A percentile compares a stretch with the other conserved stretches of the same genome.
phyloP scores from a whole-genome alignment of 1,140 invertebrate genomes.

The Orius insidiosus region DNA sequence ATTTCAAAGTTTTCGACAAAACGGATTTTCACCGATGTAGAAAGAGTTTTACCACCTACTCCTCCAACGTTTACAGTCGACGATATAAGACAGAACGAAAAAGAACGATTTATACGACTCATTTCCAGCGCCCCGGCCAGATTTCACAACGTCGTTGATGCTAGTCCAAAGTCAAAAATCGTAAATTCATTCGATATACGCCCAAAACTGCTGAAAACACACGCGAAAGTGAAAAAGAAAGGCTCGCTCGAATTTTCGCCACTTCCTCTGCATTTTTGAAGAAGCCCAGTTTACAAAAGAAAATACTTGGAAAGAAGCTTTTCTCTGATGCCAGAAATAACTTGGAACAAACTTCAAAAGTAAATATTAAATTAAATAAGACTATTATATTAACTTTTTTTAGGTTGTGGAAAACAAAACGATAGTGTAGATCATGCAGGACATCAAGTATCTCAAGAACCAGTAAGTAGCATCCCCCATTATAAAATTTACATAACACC shows the following conservation, averaged over 20 bases:
- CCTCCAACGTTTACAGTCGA: not conserved
- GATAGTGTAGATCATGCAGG: not conserved
- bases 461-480: not conserved
- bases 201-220: not conserved
- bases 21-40: constrained; percentile 3
- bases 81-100: constrained; percentile 9
- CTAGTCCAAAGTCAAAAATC: not conserved
- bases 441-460: not conserved
- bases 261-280: constrained; percentile 4
- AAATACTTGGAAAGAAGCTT: not conserved
- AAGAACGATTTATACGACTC: constrained; percentile 10
- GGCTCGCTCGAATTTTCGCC: constrained; percentile 9
- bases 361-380: too few relatives aligned
- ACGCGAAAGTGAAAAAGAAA: constrained; percentile 9
- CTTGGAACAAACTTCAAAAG: too few relatives aligned
- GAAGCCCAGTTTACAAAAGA: constrained; percentile 1
- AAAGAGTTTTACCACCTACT: constrained; percentile 1
- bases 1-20: constrained; percentile 10
- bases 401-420: not conserved
- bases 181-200: not conserved
- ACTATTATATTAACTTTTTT: too few relatives aligned
- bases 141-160: constrained; percentile 8
- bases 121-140: constrained; percentile 8
- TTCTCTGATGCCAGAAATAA: not conserved
- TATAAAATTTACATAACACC: not conserved